Evolutionary conservation across 2,888 invertebrate genomes (phyloP), one percentile per base, ranked within the genome.

Genomic region (Halictus quadricinctus): DNA sequence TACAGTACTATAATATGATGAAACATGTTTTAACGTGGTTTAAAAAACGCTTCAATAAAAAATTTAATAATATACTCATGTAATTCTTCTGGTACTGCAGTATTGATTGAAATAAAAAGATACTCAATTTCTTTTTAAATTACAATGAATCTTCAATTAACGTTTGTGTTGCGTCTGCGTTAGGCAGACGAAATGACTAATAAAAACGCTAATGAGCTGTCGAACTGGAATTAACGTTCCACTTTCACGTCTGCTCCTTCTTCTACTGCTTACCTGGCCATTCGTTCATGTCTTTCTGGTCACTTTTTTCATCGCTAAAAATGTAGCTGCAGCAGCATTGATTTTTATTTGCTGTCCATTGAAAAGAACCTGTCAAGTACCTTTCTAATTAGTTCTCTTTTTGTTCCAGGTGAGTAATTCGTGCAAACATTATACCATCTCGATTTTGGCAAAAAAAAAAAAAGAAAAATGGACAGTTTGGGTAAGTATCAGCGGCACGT

Each of bases 201-300:
- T 92, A 91, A 91, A 92, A 92, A 89, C 91, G 91, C 90, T 92
- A 92, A 92, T 91, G 91, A 92, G 90, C 90, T 90, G 89, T 92
- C 90, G 89, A 91, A 89, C 80, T 87, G 89, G 90, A 88, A 91
- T 92, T 91, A 92, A 90, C 89, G 88, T 91, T 89, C 84, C 88
- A 90, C 89, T 88, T 91, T 89, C 88, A 84, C 88, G 84, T 83
- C 86, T 83, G 81, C 87, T 83, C 76, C 87, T 78, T 84, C 80
- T 78, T 81, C 80, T 78, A 60, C 77, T 83, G 81, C 75, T 86
- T 88, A 85, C 82, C 70, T 74, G 72, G 75, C 77, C 77, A 66
- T 66, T 48, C 78, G 54, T 21, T 54, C 43, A 41, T 75, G 79
- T 80, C 84, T 75, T 78, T 82, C 36, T 64, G 60, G 64, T 36